Evolutionary conservation across 2,888 invertebrate species (phyloP), one percentile per base, ranked within the genome.

Genomic region (Meteorus cinctellus): DNA sequence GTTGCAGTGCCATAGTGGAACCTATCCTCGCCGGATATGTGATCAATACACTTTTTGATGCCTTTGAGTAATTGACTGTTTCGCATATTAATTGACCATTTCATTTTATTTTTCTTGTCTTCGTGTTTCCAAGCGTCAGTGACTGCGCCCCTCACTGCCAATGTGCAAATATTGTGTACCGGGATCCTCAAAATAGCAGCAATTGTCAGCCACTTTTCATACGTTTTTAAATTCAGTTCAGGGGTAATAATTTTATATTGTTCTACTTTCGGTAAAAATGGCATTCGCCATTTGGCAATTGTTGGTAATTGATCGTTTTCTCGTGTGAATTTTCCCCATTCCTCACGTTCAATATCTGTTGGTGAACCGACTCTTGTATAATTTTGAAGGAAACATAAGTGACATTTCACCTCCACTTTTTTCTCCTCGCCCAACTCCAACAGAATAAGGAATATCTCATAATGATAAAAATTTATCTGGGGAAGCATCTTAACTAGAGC

Each of bases 401-500:
- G 83, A 77, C 84, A 83, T 60, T 81, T 84, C 63, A 83, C 82
- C 45, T 84, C 79, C 63, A 83, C 77, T 67, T 84, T 82, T 72
- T 82, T 84, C 41, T 84, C 83, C 34, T 81, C 79, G 45, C 88
- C 75, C 14, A 91, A 84, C 66, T 90, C 86, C 76, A 91, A 83
- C 62, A 92, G 88, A 24, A 90, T 89, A 31, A 89, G 82, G 79
- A 91, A 91, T 4, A 91, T 90, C 87, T 92, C 92, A 77, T 92
- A 92, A 79, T 92, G 87, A 82, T 92, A 92, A 78, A 90, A 90
- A 83, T 91, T 91, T 0, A 91, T 86, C 90, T 76, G 77, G 8
- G 78, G 59, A n/a, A 74, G 75, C 55, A 82, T 74, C 62, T 72
- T 75, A 27, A 48, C 59, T 10, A 90, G 79, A 74, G 81, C 29